phyloP scores from a whole-genome alignment of 2,113 vertebrate genomes.

The Mohoua ochrocephala region DNA sequence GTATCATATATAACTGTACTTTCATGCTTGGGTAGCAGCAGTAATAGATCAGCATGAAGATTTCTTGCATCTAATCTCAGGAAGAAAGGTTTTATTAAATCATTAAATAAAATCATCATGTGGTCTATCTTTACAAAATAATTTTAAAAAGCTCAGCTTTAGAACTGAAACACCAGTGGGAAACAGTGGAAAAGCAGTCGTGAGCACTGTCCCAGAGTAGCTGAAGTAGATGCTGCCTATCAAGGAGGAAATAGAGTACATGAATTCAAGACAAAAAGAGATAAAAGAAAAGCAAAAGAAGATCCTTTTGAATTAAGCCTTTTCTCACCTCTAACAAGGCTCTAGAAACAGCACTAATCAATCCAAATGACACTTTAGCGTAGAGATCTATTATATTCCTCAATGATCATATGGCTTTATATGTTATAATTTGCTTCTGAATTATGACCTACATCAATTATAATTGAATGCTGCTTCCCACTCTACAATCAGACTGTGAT shows the following conservation, averaged over 20 bases:
- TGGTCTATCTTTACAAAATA: background rate
- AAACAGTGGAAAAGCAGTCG: background rate
- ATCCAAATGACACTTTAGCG: conserved; percentile 58
- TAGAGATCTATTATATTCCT: conserved; percentile 61
- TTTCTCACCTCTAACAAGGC: conserved; percentile 52
- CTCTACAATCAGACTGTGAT: conserved; percentile 26
- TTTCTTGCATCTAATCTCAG: conserved; percentile 1
- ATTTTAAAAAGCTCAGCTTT: background rate
- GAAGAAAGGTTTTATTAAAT: conserved; percentile 37
- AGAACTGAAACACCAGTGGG: background rate
- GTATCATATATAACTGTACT: background rate
- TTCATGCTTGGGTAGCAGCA: conserved; percentile 22
- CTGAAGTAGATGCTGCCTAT: background rate
- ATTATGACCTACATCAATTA: conserved; percentile 62
- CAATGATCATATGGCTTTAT: conserved; percentile 64
- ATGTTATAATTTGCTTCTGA: conserved; percentile 64
- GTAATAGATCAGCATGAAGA: background rate
- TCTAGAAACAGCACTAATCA: conserved; percentile 57
- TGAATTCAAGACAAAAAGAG: background rate
- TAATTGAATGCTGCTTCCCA: conserved; percentile 43
- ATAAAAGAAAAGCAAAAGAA: background rate
- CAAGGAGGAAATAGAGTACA: background rate
- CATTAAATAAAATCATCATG: conserved; percentile 3
- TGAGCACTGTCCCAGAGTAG: background rate
- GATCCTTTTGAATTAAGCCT: conserved; percentile 12